Percentiles rank a stretch among this genome's conserved stretches.
Evolutionary conservation across 2,113 vertebrate genomes (phyloP).

Genomic region (Scatophagus argus): DNA sequence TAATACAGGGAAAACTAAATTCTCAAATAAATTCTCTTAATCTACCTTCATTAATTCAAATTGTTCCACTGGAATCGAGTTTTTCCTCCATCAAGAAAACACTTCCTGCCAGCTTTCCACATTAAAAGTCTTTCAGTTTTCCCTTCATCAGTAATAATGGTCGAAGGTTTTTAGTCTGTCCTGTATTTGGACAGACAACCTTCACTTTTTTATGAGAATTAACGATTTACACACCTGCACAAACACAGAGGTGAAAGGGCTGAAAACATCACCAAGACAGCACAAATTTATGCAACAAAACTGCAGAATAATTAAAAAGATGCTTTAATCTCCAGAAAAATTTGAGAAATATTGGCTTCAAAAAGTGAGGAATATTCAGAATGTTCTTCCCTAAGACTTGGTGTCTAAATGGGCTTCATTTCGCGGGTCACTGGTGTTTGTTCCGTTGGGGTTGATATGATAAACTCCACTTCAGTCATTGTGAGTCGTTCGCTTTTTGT

Average conservation of each 20-base stretch:
- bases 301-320: background rate
- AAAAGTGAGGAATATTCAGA: background rate
- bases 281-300: background rate
- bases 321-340: background rate
- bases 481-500: background rate
- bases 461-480: background rate
- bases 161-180: too few relatives aligned
- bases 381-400: background rate
- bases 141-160: background rate
- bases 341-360: slow-evolving; percentile 38
- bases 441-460: background rate
- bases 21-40: background rate
- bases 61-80: too few relatives aligned
- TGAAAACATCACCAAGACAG: background rate
- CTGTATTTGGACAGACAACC: too few relatives aligned
- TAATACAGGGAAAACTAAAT: background rate
- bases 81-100: background rate
- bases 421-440: background rate
- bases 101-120: background rate
- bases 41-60: background rate
- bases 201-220: background rate
- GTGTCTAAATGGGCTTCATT: background rate
- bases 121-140: background rate
- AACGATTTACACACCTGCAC: background rate
- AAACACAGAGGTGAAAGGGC: background rate